Evolutionary conservation across 2,888 invertebrate genomes (phyloP).

Genomic region (Nebria salina): DNA sequence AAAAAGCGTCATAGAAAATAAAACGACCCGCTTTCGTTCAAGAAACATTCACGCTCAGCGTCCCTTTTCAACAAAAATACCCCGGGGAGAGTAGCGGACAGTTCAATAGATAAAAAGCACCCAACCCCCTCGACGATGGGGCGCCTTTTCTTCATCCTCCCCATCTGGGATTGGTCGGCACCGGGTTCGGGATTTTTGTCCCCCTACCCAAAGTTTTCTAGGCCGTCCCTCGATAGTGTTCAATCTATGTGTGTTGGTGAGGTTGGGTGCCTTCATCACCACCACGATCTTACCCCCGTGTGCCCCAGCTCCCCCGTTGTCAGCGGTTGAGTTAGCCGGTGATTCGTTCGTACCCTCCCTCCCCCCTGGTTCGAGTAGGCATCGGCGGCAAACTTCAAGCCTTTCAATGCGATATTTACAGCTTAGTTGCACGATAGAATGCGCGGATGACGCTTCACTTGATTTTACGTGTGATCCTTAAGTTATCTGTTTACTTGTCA

Average conservation of each 20-base stretch:
- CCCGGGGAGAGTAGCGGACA: conserved; percentile 13
- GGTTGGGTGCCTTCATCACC: conserved; percentile 20
- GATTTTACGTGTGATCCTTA: conserved; percentile 29
- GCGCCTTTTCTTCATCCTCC: not conserved
- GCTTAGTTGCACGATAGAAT: conserved; percentile 45
- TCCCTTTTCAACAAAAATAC: conserved; percentile 28
- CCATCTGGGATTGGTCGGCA: conserved; percentile 4
- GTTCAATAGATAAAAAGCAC: conserved; percentile 10
- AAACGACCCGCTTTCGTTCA: conserved; percentile 19
- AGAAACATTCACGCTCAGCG: conserved; percentile 7
- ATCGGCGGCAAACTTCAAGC: conserved; percentile 44
- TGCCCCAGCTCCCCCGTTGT: conserved; percentile 20
- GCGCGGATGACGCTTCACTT: conserved; percentile 36
- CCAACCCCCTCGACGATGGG: not conserved
- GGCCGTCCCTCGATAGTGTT: conserved; percentile 40
- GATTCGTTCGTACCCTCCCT: conserved; percentile 21
- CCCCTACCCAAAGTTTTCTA: conserved; percentile 35
- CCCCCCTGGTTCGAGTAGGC: conserved; percentile 28
- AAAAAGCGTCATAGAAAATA: conserved; percentile 17
- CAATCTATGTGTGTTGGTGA: conserved; percentile 25
- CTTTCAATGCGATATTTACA: conserved; percentile 47
- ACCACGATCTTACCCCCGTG: not conserved
- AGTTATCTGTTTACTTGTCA: not conserved
- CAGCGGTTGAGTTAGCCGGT: conserved; percentile 8
- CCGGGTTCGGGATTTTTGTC: conserved; percentile 2